phyloP scores from a whole-genome alignment of 2,888 invertebrate species.

The Mongoloraphidia duomilia region DNA sequence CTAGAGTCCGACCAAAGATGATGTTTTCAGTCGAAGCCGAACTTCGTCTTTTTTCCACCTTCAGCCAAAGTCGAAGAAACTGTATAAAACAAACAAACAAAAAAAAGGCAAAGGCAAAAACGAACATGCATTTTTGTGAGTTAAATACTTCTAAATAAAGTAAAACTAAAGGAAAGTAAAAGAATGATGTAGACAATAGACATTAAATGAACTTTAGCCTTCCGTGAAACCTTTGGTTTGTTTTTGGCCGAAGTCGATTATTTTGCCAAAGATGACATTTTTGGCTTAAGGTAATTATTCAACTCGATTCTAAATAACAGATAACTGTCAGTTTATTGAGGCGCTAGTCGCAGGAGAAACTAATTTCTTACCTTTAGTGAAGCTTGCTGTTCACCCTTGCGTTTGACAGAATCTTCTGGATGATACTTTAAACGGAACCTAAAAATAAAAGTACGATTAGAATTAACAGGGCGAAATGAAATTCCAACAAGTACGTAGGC shows the following conservation, averaged over 20 bases:
- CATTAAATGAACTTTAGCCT: no score
- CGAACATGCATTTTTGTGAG: not conserved
- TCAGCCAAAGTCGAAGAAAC: not conserved
- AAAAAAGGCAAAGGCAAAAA: slow-evolving; percentile 2
- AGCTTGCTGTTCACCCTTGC: slow-evolving; percentile 71
- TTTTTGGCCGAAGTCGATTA: no score
- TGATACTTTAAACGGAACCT: slow-evolving; percentile 99
- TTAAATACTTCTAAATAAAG: slow-evolving; percentile 3
- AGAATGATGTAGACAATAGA: no score
- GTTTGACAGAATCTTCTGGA: slow-evolving; percentile 85
- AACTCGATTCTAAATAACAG: no score
- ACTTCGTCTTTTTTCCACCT: not conserved
- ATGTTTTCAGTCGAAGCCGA: not conserved
- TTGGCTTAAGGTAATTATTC: no score
- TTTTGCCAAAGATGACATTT: no score
- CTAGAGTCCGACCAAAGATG: not conserved
- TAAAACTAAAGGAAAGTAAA: not conserved
- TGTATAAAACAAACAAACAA: slow-evolving; percentile 6
- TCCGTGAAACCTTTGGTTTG: no score
- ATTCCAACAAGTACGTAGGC: no score
- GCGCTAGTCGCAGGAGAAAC: no score
- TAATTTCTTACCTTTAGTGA: slow-evolving; percentile 63
- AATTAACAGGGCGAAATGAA: no score
- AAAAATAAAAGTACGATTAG: slow-evolving; percentile 20
- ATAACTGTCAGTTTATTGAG: no score